Base-by-base conservation (phyloP, 1,140 invertebrate genomes). In the Prorops nasuta region DNA sequence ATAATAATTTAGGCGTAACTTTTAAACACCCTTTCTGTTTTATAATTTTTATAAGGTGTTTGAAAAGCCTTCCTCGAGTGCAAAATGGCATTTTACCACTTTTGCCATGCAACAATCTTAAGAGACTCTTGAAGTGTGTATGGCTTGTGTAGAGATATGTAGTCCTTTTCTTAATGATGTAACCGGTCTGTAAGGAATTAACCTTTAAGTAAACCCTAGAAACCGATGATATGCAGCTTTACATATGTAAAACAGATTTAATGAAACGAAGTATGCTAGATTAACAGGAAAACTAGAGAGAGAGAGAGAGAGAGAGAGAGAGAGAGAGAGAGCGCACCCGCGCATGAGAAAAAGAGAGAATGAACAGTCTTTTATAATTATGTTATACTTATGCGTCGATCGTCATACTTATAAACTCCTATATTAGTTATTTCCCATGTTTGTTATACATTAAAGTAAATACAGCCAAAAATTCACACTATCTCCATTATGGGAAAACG, bases 361-460 rank as follows among this genome's bases (percentile, higher is more conserved):
- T 50, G 37, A 53, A 53, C 54, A 64, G 16, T 54, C 56, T 50
- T 48, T 53, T 38, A 51, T 53, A 41, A 63, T 58, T 60, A 56
- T 44, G 56, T 62, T 67, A 58, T 57, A 63, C 34, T 63, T 56
- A 54, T 44, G 51, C 54, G 47, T 51, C 56, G 43, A 61, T 62
- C 54, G 56, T 66, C 65, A 67, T 65, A 65, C 52, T 66, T 45
- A 64, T 59, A 53, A 67, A 43, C 44, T 45, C 43, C 61, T 66
- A 66, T 60, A 71, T 72, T 71, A 69, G 61, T 72, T 65, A 69
- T 62, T 61, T 65, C 67, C 66, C 54, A 60, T 63, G 58, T 56
- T 62, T 62, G 58, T 62, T 62, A 62, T 49, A 57, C 52, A 38
- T 56, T 48, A 52, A 49, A 60, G 48, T 55, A 46, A 60, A 49